These are phyloP conservation scores for Pollenia angustigena DNA, from an alignment of 2,888 invertebrate species.

Conservation along the genomic window DNA sequence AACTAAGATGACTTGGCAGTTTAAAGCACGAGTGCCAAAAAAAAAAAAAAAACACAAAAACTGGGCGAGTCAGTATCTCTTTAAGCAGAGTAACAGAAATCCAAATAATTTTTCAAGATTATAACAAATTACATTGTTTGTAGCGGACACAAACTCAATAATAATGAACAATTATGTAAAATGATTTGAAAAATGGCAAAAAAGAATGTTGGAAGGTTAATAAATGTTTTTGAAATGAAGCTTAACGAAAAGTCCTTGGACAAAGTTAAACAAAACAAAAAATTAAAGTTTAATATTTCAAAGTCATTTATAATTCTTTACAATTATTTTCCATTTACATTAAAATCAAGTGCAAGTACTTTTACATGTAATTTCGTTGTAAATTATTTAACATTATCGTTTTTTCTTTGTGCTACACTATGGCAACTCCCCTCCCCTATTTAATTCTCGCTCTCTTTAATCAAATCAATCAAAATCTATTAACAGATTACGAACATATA, in stretches of 20 bases:
- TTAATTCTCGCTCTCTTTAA: neutral
- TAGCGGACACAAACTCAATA: neutral
- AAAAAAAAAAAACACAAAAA: neutral
- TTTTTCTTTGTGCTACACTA: neutral
- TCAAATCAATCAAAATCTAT: conserved; percentile 14
- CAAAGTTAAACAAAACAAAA: neutral
- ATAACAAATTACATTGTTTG: conserved; percentile 49
- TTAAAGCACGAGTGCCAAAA: neutral
- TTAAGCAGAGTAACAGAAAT: neutral
- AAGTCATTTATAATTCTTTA: neutral
- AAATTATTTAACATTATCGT: conserved; percentile 4
- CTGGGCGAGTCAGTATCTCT: neutral
- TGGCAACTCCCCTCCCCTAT: neutral
- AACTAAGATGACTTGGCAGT: conserved; percentile 46
- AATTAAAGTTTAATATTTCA: neutral
- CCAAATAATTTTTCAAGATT: conserved; percentile 43
- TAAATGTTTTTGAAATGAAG: neutral
- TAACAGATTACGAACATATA: neutral
- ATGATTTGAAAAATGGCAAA: neutral
- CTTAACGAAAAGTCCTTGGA: neutral
- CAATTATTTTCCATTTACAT: neutral
- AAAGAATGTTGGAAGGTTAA: too few relatives aligned
- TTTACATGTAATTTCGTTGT: neutral
- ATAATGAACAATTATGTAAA: conserved; percentile 50
- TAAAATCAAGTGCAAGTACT: neutral